Conservation (phyloP, 2,113 vertebrate genomes). For the Struthio camelus region DNA sequence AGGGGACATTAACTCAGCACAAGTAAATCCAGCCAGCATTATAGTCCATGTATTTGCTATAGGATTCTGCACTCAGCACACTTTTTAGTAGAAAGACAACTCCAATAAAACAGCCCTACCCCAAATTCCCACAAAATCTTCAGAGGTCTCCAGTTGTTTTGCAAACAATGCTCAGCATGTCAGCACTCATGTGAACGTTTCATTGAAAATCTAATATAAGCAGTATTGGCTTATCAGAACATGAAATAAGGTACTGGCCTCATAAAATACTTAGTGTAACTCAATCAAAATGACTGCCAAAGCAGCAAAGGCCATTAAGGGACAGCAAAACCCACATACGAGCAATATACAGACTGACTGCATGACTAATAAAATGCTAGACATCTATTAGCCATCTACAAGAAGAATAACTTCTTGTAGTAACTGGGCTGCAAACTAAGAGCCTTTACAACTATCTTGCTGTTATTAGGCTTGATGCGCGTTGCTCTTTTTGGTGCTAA, state of each 20-base stretch:
- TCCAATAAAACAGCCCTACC: background rate
- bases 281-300: slow-evolving; percentile 6
- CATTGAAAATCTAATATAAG: slow-evolving; percentile 7
- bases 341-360: background rate
- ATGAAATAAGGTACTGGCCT: background rate
- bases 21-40: background rate
- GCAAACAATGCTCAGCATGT: background rate
- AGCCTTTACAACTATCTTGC: background rate
- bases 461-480: background rate
- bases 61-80: background rate
- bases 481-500: background rate
- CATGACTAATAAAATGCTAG: background rate
- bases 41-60: background rate
- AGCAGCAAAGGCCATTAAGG: background rate
- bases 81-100: background rate
- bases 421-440: background rate
- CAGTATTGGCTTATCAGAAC: background rate
- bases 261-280: background rate
- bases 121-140: background rate
- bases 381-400: background rate
- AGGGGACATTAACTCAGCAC: background rate
- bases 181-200: background rate
- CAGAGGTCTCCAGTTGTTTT: background rate
- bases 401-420: background rate
- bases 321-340: background rate